Evolutionary conservation across 1,140 invertebrate species (phyloP), one percentile per base, ranked within the genome.

Genomic region (Euura lappo): DNA sequence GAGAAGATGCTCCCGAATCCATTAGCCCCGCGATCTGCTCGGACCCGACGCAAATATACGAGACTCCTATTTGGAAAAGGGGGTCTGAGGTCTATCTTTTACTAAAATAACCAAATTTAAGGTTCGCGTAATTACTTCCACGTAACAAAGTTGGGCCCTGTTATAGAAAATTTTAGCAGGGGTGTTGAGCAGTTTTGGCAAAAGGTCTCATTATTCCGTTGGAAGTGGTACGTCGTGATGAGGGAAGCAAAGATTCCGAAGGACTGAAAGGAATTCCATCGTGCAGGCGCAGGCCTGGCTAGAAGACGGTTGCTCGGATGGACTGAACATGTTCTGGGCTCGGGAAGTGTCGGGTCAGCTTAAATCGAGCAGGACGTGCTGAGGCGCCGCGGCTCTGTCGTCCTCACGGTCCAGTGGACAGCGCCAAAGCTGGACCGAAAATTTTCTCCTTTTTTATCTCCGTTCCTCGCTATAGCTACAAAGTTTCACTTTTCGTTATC

Each of bases 331-430:
- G 85, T 86, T n/a, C 83, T 81, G 78, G 84, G 84, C 85, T 82
- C 85, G 83, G 80, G 79, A 84, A 80, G 83, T 87, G 85, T 87
- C 85, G 82, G 81, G 80, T 73, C 84, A 80, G 76, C 79, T 87
- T 86, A 86, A 80, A 73, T 72, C 51, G 80, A 81, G 84, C 82
- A 84, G 83, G 82, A 81, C 75, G 69, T 75, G 76, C 79, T 79
- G 78, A 79, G 81, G 80, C 80, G 81, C 80, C 80, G 81, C 79
- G 78, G 80, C 78, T 85, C 84, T 86, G 85, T 87, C 81, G 77
- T 78, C 76, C 78, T 87, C 81, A 87, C 84, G 86, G 85, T 86
- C 86, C 83, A 84, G 72, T 84, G 83, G 76, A 78, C 78, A 11
- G 46, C 11, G 78, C 73, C 76, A 78, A 71, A 65, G 11, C 65